Base-by-base conservation (phyloP, 2,888 invertebrate species). In the Chrysomela aeneicollis region DNA sequence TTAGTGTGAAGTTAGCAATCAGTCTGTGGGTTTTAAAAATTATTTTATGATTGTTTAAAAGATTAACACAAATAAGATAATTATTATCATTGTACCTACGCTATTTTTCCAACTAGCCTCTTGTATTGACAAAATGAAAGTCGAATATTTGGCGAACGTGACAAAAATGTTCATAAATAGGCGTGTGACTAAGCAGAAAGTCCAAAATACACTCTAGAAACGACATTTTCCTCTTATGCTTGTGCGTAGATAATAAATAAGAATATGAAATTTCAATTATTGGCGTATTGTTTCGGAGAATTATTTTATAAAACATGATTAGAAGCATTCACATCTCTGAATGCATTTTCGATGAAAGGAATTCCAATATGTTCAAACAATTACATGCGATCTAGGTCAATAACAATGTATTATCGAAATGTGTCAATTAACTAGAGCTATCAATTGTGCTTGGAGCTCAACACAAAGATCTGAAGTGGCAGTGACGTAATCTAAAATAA, bases 121-220 rank as follows among this genome's bases (percentile, higher is more conserved):
- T 42, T 42, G 12, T 42, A 15, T 15, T 15, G 2, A n/a, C 3
- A 4, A 15, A 42, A 15, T 8, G 15, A n/a, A 15, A 1, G 42
- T 42, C 42, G n/a, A 42, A 42, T 42, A 42, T 42, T 42, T 42
- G 42, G 12, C n/a, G 42, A 42, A 42, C 42, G 42, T 42, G 32
- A 35, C 32, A 35, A 9, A 10, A 35, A 35, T 35, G 32, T 35
- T 35, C 10, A n/a, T n/a, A n/a, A n/a, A n/a, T n/a, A n/a, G n/a
- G n/a, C n/a, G n/a, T 3, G 15, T 42, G 42, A 42, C 42, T 42
- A 15, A 42, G 42, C 3, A 15, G 15, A 15, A 42, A 15, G 1
- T 42, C 15, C 15, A 15, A 42, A 15, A 15, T 42, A 42, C 15
- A 42, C n/a, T 42, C 42, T 42, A 42, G 42, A 42, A 35, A 10